Conservation (phyloP, 1,140 invertebrate species). For the Carcinoscorpius rotundicauda region DNA sequence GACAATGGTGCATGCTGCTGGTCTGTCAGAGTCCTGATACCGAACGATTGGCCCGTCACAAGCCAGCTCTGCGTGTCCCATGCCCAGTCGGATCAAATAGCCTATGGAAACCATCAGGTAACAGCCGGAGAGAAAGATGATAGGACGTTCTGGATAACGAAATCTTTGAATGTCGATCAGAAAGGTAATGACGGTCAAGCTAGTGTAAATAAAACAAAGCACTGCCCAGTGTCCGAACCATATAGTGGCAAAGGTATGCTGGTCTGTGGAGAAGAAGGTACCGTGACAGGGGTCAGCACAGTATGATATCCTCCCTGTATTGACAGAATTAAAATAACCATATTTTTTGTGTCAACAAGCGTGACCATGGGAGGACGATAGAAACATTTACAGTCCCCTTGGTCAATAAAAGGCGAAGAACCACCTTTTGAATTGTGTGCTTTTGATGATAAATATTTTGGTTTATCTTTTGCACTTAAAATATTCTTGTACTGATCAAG, state of each 20-base stretch:
- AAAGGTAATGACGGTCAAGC: conserved; percentile 59
- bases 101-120: conserved; percentile 91
- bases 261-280: conserved; percentile 68
- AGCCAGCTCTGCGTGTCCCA: conserved; percentile 77
- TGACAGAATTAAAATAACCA: conserved; percentile 46
- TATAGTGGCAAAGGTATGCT: conserved; percentile 74
- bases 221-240: conserved; percentile 42
- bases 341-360: conserved; percentile 42
- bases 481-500: no score
- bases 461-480: no score
- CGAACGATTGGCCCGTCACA: conserved; percentile 57
- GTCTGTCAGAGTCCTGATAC: conserved; percentile 48
- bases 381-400: conserved; percentile 61
- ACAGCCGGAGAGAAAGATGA: conserved; percentile 87
- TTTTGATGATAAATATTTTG: no score
- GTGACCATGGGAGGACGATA: conserved; percentile 60
- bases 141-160: conserved; percentile 77
- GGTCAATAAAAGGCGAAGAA: neutral
- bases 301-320: conserved; percentile 57
- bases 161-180: conserved; percentile 75
- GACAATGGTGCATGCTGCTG: conserved; percentile 63
- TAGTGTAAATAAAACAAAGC: conserved; percentile 39
- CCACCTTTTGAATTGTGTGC: neutral
- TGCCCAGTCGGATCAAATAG: conserved; percentile 67
- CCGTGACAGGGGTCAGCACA: conserved; percentile 84